phyloP scores from a whole-genome alignment of 2,888 invertebrate species.

The Pristionchus exspectatus region DNA sequence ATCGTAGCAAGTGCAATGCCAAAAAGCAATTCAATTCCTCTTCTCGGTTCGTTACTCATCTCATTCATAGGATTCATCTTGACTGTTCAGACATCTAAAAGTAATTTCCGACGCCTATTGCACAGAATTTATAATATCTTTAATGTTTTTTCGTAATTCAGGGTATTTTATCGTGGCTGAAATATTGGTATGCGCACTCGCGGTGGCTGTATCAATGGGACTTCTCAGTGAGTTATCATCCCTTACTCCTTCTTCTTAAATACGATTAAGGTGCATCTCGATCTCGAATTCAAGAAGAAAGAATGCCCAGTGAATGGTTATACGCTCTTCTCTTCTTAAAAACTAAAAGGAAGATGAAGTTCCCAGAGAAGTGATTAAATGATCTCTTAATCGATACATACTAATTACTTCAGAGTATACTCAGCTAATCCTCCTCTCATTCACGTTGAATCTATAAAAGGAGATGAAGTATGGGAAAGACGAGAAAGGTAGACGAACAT shows the following conservation, averaged over 20 bases:
- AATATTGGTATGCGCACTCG: constrained; percentile 76
- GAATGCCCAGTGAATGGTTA: constrained; percentile 61
- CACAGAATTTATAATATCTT: background rate
- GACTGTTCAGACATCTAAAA: too few species aligned
- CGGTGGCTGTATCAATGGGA: constrained; percentile 76
- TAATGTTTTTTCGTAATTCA: constrained; percentile 1
- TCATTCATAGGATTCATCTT: too few species aligned
- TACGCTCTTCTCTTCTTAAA: constrained; percentile 61
- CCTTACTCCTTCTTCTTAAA: background rate
- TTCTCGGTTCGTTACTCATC: constrained; percentile 63
- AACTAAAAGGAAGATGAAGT: constrained; percentile 44
- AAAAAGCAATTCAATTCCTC: constrained; percentile 76
- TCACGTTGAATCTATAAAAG: constrained; percentile 1
- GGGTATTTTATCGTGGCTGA: constrained; percentile 77
- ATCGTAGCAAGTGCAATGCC: constrained; percentile 77
- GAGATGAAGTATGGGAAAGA: constrained; percentile 12
- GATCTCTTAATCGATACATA: background rate
- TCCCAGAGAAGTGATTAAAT: background rate
- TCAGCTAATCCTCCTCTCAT: background rate
- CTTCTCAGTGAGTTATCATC: constrained; percentile 60
- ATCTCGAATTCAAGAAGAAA: constrained; percentile 51
- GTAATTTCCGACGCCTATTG: background rate
- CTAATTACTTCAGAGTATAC: background rate
- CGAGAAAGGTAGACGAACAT: background rate
- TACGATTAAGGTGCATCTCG: constrained; percentile 26